These are phyloP conservation scores for Phataginus tricuspis DNA, from an alignment of 2,797 vertebrate species.

Conservation along the genomic window DNA sequence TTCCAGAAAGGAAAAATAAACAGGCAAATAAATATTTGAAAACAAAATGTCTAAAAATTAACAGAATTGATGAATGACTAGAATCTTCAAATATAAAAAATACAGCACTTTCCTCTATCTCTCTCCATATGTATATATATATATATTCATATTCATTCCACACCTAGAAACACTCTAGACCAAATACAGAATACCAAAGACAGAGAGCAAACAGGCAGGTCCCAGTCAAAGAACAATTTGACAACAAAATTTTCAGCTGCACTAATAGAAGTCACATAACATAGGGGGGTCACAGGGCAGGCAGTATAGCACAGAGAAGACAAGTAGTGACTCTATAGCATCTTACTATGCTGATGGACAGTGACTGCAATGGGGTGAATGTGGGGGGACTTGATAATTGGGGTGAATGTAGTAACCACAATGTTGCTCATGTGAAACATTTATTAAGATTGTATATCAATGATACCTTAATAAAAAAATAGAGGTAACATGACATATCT, in stretches of 20 bases:
- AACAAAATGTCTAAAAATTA: not conserved
- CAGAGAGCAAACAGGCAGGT: not conserved
- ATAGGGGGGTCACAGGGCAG: no score
- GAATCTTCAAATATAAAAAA: not conserved
- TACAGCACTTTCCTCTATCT: not conserved
- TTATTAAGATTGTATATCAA: no score
- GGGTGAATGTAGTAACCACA: no score
- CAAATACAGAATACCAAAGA: not conserved
- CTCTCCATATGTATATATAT: not conserved
- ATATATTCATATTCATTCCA: not conserved
- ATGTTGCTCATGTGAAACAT: no score
- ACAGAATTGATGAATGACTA: not conserved
- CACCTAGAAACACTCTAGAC: not conserved
- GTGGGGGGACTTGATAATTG: no score
- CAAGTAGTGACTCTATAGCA: no score
- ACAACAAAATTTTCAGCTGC: not conserved
- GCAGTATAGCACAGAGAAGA: no score
- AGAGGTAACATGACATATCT: not conserved
- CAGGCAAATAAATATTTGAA: not conserved
- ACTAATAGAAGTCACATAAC: not conserved
- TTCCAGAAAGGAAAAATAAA: constrained; percentile 9
- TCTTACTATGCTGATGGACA: no score
- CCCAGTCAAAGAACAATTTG: not conserved
- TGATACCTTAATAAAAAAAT: not conserved
- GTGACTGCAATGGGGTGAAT: no score